Evolutionary conservation across 2,113 vertebrate species (phyloP), one percentile per base, ranked within the genome.

Genomic region (Miniopterus natalensis): DNA sequence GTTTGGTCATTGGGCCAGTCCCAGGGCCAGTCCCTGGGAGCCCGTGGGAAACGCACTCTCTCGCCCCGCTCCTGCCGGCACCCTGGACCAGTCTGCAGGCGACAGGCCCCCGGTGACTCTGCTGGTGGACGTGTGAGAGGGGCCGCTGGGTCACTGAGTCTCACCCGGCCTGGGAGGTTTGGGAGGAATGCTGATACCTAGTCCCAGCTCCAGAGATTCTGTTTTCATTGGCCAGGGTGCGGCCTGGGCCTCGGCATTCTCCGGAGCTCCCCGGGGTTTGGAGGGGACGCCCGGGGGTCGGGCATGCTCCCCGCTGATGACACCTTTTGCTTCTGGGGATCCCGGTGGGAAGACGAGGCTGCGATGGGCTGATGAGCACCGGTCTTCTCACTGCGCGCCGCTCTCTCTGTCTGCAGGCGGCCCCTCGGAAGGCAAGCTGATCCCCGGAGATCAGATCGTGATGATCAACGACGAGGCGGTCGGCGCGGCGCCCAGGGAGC

Each of bases 401-500:
- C 71, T 92, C 61, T 96, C 66, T 98, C 96, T 97, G 23, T 97
- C 74, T 98, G 84, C 98, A 99, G 99, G 99, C 49, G 99, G 99
- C 88, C 99, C 99, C 31, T 99, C 99, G 36, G 99, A 99, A 98
- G 99, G 99, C 97, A 99, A 99, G 97, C 99, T 99, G 97, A 98
- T 99, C 97, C 99, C 99, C 4, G 99, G 99, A 98, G 99, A 99
- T 98, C 99, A 99, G 97, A 99, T 99, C 98, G 99, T 99, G 98
- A 99, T 99, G 99, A 99, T 99, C 98, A 99, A 99, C 92, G 99
- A 99, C 97, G 99, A 99, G 97, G 98, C 99, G 17, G 99, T 99
- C 98, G 99, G 99, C 83, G 99, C 99, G 42, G 99, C 99, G 87
- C 99, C 99, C 86, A 99, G 99, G 98, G 99, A 99, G 97, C 98